Conservation (phyloP, 2,888 invertebrate species). For the Masnerella sp. region DNA sequence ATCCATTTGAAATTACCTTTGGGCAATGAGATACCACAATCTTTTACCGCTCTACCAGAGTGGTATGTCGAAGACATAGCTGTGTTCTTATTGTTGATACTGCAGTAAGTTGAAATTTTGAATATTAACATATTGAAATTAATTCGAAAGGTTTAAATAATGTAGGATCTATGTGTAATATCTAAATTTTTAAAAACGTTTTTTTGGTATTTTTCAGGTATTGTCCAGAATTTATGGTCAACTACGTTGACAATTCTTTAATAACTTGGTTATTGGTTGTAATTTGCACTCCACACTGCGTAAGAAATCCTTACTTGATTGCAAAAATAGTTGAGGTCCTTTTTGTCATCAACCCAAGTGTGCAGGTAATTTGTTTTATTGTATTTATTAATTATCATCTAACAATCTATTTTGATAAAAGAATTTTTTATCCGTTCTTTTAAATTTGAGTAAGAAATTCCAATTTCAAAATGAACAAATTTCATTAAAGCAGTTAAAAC, state of each 20-base stretch:
- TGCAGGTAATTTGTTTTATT: too few relatives aligned
- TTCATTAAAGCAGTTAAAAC: too few relatives aligned
- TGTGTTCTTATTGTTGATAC: constrained; percentile 94
- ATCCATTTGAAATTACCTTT: constrained; percentile 80
- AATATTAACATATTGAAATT: too few relatives aligned
- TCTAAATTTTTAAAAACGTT: neutral
- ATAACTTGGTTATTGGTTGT: constrained; percentile 93
- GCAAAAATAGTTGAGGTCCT: constrained; percentile 97
- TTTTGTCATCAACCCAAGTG: constrained; percentile 87
- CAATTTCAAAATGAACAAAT: too few relatives aligned
- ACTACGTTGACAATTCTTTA: constrained; percentile 88
- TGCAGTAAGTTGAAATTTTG: constrained; percentile 86
- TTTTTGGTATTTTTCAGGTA: constrained; percentile 81
- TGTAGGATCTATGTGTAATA: neutral
- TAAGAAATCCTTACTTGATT: constrained; percentile 97
- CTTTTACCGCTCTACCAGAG: constrained; percentile 95
- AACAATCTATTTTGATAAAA: too few relatives aligned
- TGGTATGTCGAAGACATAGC: constrained; percentile 99
- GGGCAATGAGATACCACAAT: constrained; percentile 82
- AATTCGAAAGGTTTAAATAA: too few relatives aligned
- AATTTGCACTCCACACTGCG: constrained; percentile 92
- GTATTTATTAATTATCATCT: too few relatives aligned
- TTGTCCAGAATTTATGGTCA: constrained; percentile 85
- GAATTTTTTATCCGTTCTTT: too few relatives aligned
- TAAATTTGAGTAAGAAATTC: too few relatives aligned